Evolutionary conservation across 37 sponge, comb jelly and placozoan genomes (phyloP).

Genomic region (Aphrocallistes beatrix): DNA sequence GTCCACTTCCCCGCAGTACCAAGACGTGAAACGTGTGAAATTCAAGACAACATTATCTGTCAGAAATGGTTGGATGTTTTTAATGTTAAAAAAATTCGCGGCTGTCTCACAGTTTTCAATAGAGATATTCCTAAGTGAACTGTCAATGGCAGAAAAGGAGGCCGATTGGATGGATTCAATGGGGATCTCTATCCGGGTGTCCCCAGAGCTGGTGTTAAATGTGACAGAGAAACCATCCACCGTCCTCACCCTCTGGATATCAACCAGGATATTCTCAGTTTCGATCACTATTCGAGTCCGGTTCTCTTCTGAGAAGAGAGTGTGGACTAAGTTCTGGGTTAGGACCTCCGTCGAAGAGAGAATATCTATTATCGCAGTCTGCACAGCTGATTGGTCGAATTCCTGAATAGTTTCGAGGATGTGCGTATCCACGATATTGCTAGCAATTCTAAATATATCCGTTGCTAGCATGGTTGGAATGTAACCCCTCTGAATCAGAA

Average conservation of each 20-base stretch:
- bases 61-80: not conserved
- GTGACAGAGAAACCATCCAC: not conserved
- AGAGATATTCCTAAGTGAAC: not conserved
- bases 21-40: not conserved
- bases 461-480: not conserved
- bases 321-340: not conserved
- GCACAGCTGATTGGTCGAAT: not conserved
- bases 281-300: not conserved
- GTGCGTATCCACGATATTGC: not conserved
- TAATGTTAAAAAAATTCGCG: not conserved
- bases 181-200: not conserved
- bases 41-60: not conserved
- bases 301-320: not conserved
- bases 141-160: not conserved
- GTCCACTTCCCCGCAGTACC: not conserved
- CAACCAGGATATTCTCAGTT: not conserved
- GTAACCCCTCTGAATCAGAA: not conserved
- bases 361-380: not conserved
- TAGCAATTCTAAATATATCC: not conserved
- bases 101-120: not conserved
- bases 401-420: not conserved
- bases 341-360: not conserved
- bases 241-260: not conserved
- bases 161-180: not conserved
- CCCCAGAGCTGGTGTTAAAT: not conserved